Base-by-base conservation (phyloP, 2,888 invertebrate genomes). In the Stramonita haemastoma region DNA sequence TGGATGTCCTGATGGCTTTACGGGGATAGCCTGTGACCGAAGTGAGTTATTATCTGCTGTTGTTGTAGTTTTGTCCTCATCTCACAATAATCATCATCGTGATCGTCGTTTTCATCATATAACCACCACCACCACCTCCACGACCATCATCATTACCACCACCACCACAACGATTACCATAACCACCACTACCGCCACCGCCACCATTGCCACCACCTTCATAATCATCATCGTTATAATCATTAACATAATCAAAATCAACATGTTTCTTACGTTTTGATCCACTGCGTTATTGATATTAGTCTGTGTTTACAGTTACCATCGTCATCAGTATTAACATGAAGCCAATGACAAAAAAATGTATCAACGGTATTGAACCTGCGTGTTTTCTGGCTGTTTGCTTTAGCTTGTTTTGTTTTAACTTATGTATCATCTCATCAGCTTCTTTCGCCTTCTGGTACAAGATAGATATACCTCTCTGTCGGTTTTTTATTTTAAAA, bases 1-100 rank as follows among this genome's bases (percentile, higher is more conserved):
- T 26, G 89, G 89, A 22, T 89, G 89, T 46, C 81, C 83, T 34
- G 70, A 87, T n/a, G 89, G 89, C 34, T 87, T 60, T 87, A 89
- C 83, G 19, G 89, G 89, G 22, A 34, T 81, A 0, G 87, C 70
- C 56, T 89, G 89, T 56, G 70, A 77, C 29, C 60, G 84, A 26
- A 79, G 89, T 89, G 46, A 34, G 77, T 79, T 32, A 15, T 32
- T 32, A 17, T 79, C n/a, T 15, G 32, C 19, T 2, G 77, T 79
- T 32, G 77, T 79, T 19, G 77, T 15, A 11, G 77, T 32, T 1
- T 46, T 34, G 32, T 79, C 77, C 13, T 79, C 77, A 19, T 79
- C 15, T 15, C 15, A 15, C 13, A 19, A 8, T 8, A 11, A 26
- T 13, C 77, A 79, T 79, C 34, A 60, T 60, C 60, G 13, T 60